These are phyloP conservation scores for Lanius collurio DNA, from an alignment of 2,113 vertebrate species.

Conservation along the genomic window DNA sequence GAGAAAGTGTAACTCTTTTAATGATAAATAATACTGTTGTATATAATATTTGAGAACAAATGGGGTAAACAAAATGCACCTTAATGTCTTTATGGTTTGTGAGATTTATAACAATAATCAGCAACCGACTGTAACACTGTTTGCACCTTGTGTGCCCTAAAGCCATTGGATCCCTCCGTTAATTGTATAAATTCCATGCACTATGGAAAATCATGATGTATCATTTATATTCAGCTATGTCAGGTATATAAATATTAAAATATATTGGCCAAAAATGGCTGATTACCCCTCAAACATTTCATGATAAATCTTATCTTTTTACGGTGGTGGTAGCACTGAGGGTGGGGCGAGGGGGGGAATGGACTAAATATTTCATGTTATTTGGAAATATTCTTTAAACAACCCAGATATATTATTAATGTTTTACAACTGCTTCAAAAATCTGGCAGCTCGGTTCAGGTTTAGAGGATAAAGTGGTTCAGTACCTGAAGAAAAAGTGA, in stretches of 20 bases:
- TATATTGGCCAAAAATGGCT: conserved; percentile 77
- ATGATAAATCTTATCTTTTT: conserved; percentile 81
- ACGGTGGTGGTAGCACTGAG: conserved; percentile 35
- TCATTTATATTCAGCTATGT: conserved; percentile 81
- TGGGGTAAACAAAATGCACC: conserved; percentile 68
- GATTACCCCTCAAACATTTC: conserved; percentile 80
- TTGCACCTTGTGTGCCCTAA: conserved; percentile 74
- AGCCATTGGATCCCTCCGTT: conserved; percentile 75
- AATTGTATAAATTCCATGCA: conserved; percentile 79
- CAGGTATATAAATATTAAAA: conserved; percentile 85
- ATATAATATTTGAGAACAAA: conserved; percentile 68
- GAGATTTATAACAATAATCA: conserved; percentile 81
- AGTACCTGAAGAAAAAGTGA: conserved; percentile 32
- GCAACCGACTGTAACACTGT: conserved; percentile 61
- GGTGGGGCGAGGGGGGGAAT: not conserved
- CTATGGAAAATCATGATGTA: conserved; percentile 74
- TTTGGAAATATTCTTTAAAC: conserved; percentile 81
- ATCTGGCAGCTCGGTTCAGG: conserved; percentile 53
- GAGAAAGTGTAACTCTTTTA: conserved; percentile 69
- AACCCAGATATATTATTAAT: conserved; percentile 79
- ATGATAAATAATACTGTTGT: conserved; percentile 65
- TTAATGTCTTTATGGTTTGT: conserved; percentile 71
- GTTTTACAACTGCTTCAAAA: conserved; percentile 75
- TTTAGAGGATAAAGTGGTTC: conserved; percentile 13
- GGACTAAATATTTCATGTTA: conserved; percentile 81